These are phyloP conservation scores for Balearica regulorum DNA, from an alignment of 2,797 vertebrate species.

Conservation along the genomic window DNA sequence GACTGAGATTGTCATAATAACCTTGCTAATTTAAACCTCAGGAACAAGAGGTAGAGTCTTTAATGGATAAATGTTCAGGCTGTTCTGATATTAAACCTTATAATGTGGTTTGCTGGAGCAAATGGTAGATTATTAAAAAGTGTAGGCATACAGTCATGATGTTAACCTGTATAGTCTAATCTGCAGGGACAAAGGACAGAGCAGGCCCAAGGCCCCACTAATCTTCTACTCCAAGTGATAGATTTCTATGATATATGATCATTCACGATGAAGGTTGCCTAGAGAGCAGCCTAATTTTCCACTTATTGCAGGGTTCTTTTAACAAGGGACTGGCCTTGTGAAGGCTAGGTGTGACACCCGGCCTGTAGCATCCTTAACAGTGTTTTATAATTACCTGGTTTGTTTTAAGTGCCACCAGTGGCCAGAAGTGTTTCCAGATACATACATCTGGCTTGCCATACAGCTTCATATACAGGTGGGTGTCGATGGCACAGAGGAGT, in stretches of 20 bases:
- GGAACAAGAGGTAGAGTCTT: not conserved
- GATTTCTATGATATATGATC: not conserved
- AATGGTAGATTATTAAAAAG: not conserved
- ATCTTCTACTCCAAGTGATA: not conserved
- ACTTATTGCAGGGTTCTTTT: not conserved
- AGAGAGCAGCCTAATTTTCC: not conserved
- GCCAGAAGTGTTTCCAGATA: not conserved
- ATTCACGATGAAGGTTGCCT: not conserved
- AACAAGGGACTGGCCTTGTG: not conserved
- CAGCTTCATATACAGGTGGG: not conserved
- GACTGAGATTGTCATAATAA: too few relatives aligned
- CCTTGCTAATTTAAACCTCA: too few relatives aligned
- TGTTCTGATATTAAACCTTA: not conserved
- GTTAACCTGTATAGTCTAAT: not conserved
- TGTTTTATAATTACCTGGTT: not conserved
- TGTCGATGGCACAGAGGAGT: not conserved
- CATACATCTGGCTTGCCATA: not conserved
- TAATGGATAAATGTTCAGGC: not conserved
- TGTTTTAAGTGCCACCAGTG: not conserved
- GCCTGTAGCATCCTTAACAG: not conserved
- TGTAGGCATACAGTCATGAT: not conserved
- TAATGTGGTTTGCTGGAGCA: not conserved
- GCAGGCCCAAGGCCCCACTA: not conserved
- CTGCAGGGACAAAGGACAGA: not conserved
- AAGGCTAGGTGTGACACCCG: not conserved